Conservation (phyloP, 1,140 invertebrate species). For the Drosophila pseudoobscura region DNA sequence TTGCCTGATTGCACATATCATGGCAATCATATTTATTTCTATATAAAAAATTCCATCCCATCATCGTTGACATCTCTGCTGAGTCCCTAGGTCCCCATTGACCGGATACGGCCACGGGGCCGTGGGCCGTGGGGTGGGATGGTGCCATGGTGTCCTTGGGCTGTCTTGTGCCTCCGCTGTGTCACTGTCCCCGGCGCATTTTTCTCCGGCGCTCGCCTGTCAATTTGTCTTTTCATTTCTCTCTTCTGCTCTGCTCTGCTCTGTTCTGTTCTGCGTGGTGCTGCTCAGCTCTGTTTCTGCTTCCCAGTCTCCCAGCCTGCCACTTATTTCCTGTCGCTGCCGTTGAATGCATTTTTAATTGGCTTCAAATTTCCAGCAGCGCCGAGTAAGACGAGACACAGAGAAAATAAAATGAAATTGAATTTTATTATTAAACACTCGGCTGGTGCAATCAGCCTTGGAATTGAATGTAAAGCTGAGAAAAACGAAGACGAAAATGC, state of each 20-base stretch:
- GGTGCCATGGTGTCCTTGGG: constrained; percentile 10
- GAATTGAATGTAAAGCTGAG: constrained; percentile 29
- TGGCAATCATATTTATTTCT: constrained; percentile 62
- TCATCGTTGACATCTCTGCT: constrained; percentile 14
- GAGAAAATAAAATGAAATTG: constrained; percentile 38
- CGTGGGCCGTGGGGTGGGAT: too few species aligned
- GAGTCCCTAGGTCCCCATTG: background rate
- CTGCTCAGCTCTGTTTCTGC: too few species aligned
- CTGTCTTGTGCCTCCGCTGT: constrained; percentile 3
- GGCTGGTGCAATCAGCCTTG: constrained; percentile 21
- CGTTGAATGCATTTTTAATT: constrained; percentile 75
- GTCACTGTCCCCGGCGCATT: constrained; percentile 14
- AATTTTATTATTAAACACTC: constrained; percentile 56
- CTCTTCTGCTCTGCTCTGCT: constrained; percentile 7
- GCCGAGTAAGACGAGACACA: constrained; percentile 42
- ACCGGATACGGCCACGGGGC: too few species aligned
- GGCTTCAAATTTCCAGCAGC: constrained; percentile 70
- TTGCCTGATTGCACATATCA: constrained; percentile 58
- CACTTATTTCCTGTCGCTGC: constrained; percentile 66
- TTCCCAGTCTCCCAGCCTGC: background rate
- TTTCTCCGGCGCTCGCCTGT: constrained; percentile 44
- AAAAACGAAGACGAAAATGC: constrained; percentile 5
- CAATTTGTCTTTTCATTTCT: constrained; percentile 64
- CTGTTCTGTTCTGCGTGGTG: background rate
- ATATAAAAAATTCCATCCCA: constrained; percentile 29